Base-by-base conservation (phyloP, 2,797 vertebrate genomes). In the Poeciliopsis turneri region DNA sequence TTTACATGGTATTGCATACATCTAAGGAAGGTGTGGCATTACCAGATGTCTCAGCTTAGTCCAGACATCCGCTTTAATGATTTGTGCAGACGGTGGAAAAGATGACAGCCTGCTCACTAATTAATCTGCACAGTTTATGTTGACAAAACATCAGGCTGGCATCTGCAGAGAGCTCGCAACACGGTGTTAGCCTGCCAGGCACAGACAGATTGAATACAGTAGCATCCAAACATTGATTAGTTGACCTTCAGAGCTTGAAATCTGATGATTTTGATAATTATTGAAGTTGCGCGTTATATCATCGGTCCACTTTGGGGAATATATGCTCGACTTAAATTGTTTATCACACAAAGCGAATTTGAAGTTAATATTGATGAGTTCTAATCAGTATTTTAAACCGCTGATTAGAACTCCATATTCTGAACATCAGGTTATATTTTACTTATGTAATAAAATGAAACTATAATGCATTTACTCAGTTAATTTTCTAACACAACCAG, bases 101-200 rank as follows among this genome's bases (percentile, higher is more conserved):
- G 51, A 12, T 72, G 53, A 72, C 77, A 66, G 68, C 13, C 66
- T 66, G 66, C 55, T 72, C 57, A 73, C 74, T 68, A 76, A 76
- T 79, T 79, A 72, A 79, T 76, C 49, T 79, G 74, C 77, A 57
- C 74, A 68, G 41, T 68, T 79, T 75, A 70, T 69, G 49, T 57
- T 79, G 77, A 79, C 41, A 79, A 73, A 83, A 76, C 69, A 79
- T 79, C 78, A 69, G 69, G 69, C 74, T 68, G 70, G 79, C 78
- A 80, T 74, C 61, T 80, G 55, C 75, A 77, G 45, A 78, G 12
- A 75, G 70, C 70, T 74, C 16, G n/a, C 55, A 64, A 64, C 53
- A 46, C 41, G 33, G 73, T 23, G 68, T 75, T 72, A 43, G 66
- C 55, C 66, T 78, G 45, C 46, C 41, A 39, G 30, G 57, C 75